Base-by-base conservation (phyloP, 2,888 invertebrate genomes). In the Drosophila prolongata region DNA sequence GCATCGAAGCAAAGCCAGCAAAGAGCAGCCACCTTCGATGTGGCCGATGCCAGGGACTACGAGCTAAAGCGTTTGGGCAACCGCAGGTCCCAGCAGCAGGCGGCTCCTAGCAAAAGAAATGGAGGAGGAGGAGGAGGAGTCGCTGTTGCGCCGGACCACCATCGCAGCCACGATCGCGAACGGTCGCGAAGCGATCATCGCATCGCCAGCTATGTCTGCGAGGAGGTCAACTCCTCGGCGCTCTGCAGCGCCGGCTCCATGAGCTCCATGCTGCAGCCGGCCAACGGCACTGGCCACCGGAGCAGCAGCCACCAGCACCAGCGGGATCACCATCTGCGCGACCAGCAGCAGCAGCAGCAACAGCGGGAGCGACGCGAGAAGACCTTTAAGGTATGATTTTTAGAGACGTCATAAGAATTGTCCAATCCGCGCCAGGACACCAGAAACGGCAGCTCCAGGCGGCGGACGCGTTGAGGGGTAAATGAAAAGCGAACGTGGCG, bases 331-430 rank as follows among this genome's bases (percentile, higher is more conserved):
- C 53, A 71, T 10, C 42, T 47, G 19, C 75, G 49, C 4, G 57
- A 71, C 34, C 84, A 84, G 16, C 81, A 79, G 9, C 91, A 90
- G 11, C 91, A 89, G 13, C 91, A 91, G 6, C 92, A 91, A 75
- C 91, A 90, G 56, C 91, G 89, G 53, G 91, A 91, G 76, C 91
- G 92, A 53, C 92, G 92, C 49, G 92, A 92, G 71, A 92, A 92
- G 90, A 92, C 92, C 42, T 92, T 92, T 60, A 92, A 92, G 90
- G 92, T 92, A 92, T 92, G 92, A 92, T 92, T 92, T 92, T 92
- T 92, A 90, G 92, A 92, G 92, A 92, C 92, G 92, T 92, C 92
- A 91, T 92, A 92, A 92, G 91, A 92, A 91, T 91, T 90, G 91
- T 83, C 89, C 77, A 80, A 82, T 75, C 78, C 78, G 78, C 82